Base-by-base conservation (phyloP, 92 coral and sea anemone species). In the Zoanthus sociatus region DNA sequence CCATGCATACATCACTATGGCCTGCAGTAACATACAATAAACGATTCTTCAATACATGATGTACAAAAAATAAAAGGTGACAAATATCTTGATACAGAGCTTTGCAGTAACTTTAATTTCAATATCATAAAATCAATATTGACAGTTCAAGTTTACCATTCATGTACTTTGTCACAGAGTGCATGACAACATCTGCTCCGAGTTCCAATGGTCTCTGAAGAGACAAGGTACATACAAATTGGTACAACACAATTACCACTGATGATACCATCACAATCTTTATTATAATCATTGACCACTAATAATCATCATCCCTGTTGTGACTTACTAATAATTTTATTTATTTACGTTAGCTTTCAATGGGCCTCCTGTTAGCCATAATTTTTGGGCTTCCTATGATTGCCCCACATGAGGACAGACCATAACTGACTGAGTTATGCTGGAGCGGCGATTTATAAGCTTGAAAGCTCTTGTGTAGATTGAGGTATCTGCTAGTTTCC, bases 101-200 rank as follows among this genome's bases (percentile, higher is more conserved):
- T 58, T 18, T 13, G 66, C n/a, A 58, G 66, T 4, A 17, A 17
- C 11, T 11, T 17, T 17, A 3, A 5, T 60, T 5, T 2, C 10
- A 33, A n/a, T 9, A 58, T 26, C 11, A 31, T 9, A 33, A n/a
- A n/a, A 58, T 26, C 11, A 31, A 53, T 55, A 21, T 15, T 54
- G 4, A 9, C 12, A 7, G 73, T 31, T 79, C 8, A 9, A 37
- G 12, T 30, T 69, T 90, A 97, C 99, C 99, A 91, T 97, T 97
- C 95, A 97, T 92, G 61, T 95, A 97, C 84, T 97, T 97, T 55
- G 99, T 97, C 45, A 93, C 94, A 47, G 99, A 97, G 79, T 97
- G 99, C 93, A 93, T 97, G 7, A 97, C 99, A 77, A 93, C 84
- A 82, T 97, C 99, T 70, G 99, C 99, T 37, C 98, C 99, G 85